Percentiles rank a stretch among this genome's conserved stretches.
phyloP scores from a whole-genome alignment of 2,888 invertebrate genomes.

The Dioctria linearis region DNA sequence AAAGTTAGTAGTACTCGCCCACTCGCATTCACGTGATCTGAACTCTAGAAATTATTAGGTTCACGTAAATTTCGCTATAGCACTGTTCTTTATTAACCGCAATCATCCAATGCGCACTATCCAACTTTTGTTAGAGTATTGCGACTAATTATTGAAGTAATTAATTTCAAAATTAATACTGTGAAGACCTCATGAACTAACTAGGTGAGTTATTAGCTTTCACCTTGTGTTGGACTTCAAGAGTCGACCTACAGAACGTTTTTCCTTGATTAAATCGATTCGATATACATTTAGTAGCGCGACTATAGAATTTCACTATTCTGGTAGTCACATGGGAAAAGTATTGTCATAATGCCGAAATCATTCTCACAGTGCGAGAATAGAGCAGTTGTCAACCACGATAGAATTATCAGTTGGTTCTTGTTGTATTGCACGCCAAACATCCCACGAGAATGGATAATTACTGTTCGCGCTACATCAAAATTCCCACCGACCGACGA shows the following conservation, averaged over 20 bases:
- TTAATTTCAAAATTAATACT: slow-evolving; percentile 25
- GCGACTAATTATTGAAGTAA: slow-evolving; percentile 15
- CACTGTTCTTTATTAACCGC: background rate
- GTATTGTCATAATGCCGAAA: no score
- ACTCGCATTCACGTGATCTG: slow-evolving; percentile 17
- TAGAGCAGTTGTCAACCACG: background rate
- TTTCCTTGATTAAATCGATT: no score
- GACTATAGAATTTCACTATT: no score
- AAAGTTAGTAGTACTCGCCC: slow-evolving; percentile 36
- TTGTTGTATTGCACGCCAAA: background rate
- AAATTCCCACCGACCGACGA: background rate
- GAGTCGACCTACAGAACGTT: no score
- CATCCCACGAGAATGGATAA: slow-evolving; percentile 1
- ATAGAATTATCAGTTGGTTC: background rate
- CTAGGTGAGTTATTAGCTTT: slow-evolving; percentile 20
- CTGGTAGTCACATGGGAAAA: no score
- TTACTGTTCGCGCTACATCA: background rate
- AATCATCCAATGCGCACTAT: background rate
- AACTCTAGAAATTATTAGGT: slow-evolving; percentile 19
- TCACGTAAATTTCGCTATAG: slow-evolving; percentile 20
- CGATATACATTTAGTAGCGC: no score
- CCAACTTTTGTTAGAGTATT: background rate
- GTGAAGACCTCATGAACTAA: slow-evolving; percentile 38
- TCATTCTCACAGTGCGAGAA: background rate
- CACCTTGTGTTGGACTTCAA: background rate